These are phyloP conservation scores for Lampris incognitus DNA, from an alignment of 2,113 vertebrate genomes.

Conservation along the genomic window DNA sequence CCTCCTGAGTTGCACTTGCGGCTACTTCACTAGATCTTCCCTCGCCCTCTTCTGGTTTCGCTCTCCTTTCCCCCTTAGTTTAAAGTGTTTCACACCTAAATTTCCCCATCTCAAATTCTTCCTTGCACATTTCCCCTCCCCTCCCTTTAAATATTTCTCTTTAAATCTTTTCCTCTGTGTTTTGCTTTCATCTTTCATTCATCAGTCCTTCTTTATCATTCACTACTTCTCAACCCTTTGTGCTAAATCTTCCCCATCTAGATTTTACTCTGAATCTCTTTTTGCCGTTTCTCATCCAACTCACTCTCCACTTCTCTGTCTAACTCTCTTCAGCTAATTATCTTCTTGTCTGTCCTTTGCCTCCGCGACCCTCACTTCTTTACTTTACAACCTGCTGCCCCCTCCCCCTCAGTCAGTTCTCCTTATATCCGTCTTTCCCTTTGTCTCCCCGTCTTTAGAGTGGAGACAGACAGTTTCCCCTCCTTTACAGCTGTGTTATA, in stretches of 20 bases:
- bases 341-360: conserved; percentile 36
- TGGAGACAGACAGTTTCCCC: too few species aligned
- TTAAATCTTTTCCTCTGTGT: conserved; percentile 61
- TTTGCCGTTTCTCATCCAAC: conserved; percentile 46
- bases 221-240: conserved; percentile 17
- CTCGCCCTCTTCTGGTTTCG: conserved; percentile 28
- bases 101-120: not conserved
- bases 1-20: too few species aligned
- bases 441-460: conserved; percentile 17
- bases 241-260: conserved; percentile 61
- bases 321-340: conserved; percentile 17
- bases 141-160: conserved; percentile 66
- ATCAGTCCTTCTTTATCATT: conserved; percentile 59
- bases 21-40: not conserved
- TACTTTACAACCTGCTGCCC: conserved; percentile 33
- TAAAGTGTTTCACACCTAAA: not conserved
- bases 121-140: not conserved
- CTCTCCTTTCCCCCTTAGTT: conserved; percentile 1
- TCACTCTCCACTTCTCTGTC: conserved; percentile 66
- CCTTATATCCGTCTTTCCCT: conserved; percentile 22
- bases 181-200: conserved; percentile 66
- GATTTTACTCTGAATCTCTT: conserved; percentile 66
- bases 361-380: conserved; percentile 28
- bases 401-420: conserved; percentile 27
- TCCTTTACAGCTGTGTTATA: not conserved